These are phyloP conservation scores for Paralinhomoeus sp. DNA, from an alignment of 2,888 invertebrate species.

Conservation along the genomic window DNA sequence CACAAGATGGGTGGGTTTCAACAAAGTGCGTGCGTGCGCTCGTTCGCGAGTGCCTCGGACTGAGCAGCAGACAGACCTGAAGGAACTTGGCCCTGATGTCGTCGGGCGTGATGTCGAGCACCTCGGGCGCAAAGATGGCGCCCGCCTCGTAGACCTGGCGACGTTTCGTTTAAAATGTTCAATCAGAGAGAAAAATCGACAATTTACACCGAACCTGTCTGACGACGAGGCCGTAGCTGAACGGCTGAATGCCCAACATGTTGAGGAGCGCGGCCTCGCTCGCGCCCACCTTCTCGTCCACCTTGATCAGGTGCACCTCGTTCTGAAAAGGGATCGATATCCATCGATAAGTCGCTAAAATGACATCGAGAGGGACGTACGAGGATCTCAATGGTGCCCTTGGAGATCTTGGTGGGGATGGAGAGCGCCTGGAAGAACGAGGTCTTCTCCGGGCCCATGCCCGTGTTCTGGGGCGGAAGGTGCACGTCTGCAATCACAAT, in stretches of 20 bases:
- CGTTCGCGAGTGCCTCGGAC: no score
- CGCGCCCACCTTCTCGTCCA: constrained; percentile 91
- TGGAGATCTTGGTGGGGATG: constrained; percentile 96
- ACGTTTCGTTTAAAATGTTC: constrained; percentile 21
- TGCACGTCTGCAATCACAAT: no score
- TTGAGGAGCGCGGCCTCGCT: constrained; percentile 93
- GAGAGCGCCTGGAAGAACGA: constrained; percentile 99
- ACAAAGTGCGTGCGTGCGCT: no score
- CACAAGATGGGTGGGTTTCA: constrained; percentile 6
- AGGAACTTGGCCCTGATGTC: constrained; percentile 45
- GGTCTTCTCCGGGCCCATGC: constrained; percentile 94
- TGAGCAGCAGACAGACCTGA: not conserved
- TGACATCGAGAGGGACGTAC: constrained; percentile 26
- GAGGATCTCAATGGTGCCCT: constrained; percentile 99
- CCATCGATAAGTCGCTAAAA: not conserved
- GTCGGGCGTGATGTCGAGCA: constrained; percentile 91
- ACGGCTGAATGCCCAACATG: constrained; percentile 99
- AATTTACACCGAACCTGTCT: no score
- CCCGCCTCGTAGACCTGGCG: constrained; percentile 98
- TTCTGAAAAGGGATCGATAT: constrained; percentile 23
- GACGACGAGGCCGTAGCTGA: constrained; percentile 87
- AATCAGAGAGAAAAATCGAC: constrained; percentile 20
- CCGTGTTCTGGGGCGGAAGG: constrained; percentile 96
- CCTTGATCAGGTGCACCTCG: constrained; percentile 39
- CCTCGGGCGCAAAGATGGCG: constrained; percentile 82